These are phyloP conservation scores for Steinernema scapterisci DNA, from an alignment of 2,888 invertebrate species.

Conservation along the genomic window DNA sequence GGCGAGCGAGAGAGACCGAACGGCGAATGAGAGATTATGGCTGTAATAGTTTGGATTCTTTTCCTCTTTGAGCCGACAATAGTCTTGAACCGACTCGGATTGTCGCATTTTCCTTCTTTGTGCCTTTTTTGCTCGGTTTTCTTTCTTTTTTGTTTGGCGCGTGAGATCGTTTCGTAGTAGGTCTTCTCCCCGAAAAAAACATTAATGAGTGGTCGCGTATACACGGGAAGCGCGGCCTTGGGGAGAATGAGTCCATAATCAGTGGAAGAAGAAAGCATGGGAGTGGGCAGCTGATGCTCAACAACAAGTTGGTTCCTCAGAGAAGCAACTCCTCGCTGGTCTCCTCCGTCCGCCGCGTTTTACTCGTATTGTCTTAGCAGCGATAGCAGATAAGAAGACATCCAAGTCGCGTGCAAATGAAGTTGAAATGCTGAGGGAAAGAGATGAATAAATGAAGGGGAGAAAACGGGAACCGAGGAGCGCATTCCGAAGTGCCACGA, in stretches of 20 bases:
- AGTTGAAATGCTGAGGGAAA: slow-evolving; percentile 22
- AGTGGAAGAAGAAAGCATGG: background rate
- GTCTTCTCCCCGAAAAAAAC: background rate
- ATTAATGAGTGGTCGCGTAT: background rate
- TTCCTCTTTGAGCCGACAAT: slow-evolving; percentile 16
- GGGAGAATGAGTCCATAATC: background rate
- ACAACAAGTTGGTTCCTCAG: background rate
- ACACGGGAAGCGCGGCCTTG: background rate
- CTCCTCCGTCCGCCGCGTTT: background rate
- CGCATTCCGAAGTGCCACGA: slow-evolving; percentile 10
- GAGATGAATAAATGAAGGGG: slow-evolving; percentile 26
- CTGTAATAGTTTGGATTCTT: slow-evolving; percentile 30
- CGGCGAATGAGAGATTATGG: slow-evolving; percentile 24
- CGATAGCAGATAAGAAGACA: slow-evolving; percentile 1
- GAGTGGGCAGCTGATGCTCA: background rate
- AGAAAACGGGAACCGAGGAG: slow-evolving; percentile 1
- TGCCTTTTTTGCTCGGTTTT: no score
- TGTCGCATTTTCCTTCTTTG: background rate
- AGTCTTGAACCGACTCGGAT: background rate
- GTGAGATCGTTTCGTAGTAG: no score
- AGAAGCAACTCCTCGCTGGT: background rate
- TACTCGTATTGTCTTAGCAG: slow-evolving; percentile 10
- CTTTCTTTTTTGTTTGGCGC: no score
- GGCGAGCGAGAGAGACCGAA: slow-evolving; percentile 16
- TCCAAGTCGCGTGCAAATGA: slow-evolving; percentile 26